phyloP scores from a whole-genome alignment of 2,888 invertebrate species.

The Melieria crassipennis region DNA sequence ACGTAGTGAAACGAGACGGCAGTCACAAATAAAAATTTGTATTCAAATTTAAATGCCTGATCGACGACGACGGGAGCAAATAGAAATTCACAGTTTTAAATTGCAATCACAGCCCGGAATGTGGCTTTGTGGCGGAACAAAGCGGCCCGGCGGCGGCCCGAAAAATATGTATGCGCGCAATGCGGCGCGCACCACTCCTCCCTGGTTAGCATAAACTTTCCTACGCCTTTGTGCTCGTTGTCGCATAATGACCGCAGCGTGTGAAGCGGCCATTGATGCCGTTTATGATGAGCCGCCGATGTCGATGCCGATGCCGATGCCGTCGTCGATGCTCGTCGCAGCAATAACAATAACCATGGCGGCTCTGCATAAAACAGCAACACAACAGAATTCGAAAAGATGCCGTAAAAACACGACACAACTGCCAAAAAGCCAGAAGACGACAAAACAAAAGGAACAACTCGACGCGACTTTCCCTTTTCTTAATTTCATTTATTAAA shows the following conservation, averaged over 20 bases:
- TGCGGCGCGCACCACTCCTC: no score
- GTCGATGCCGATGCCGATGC: slow-evolving; percentile 20
- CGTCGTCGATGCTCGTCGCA: slow-evolving; percentile 3
- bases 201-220: no score
- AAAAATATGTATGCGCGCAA: no score
- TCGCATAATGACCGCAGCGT: not conserved
- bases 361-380: not conserved
- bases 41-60: no score
- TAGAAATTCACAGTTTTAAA: no score
- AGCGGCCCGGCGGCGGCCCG: no score
- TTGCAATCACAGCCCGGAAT: no score
- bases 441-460: slow-evolving; percentile 36
- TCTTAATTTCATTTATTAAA: slow-evolving; percentile 37
- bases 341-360: not conserved
- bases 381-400: slow-evolving; percentile 25
- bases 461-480: slow-evolving; percentile 44
- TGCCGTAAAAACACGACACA: slow-evolving; percentile 34
- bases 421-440: slow-evolving; percentile 21
- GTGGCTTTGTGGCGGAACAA: no score
- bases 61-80: no score
- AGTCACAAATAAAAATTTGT: no score
- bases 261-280: not conserved
- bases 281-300: not conserved
- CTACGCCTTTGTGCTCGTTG: not conserved
- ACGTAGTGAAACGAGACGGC: no score